Conservation (phyloP, 2,888 invertebrate species). For the Orthonychiurus folsomi region DNA sequence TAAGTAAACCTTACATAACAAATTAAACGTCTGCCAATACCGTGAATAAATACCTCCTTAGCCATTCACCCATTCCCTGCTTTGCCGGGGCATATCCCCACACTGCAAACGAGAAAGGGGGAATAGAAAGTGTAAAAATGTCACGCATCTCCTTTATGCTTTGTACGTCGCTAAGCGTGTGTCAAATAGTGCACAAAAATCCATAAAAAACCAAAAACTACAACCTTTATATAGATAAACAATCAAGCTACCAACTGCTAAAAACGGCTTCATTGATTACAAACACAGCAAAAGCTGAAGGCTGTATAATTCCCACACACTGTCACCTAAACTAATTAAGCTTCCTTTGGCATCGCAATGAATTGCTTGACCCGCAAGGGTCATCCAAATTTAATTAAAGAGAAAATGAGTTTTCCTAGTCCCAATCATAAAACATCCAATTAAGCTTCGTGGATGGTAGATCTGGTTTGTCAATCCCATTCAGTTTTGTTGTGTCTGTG, state of each 20-base stretch:
- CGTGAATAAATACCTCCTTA: constrained; percentile 15
- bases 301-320: too few species aligned
- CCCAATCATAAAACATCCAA: neutral
- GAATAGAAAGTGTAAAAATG: constrained; percentile 11
- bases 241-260: too few species aligned
- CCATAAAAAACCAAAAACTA: too few species aligned
- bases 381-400: neutral
- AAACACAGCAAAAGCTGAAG: too few species aligned
- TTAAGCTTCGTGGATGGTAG: neutral
- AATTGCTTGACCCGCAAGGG: neutral
- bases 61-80: neutral
- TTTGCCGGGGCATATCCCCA: neutral
- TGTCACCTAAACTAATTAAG: too few species aligned
- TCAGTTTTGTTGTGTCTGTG: too few species aligned
- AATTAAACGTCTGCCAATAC: constrained; percentile 23
- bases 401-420: neutral
- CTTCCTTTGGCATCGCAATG: neutral
- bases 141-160: neutral
- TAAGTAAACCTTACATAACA: constrained; percentile 18
- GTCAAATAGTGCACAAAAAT: neutral
- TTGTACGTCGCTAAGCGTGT: constrained; percentile 3
- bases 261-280: too few species aligned
- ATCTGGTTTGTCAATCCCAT: neutral
- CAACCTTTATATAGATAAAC: neutral
- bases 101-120: neutral